Evolutionary conservation across 2,888 invertebrate genomes (phyloP).

Genomic region (Thysanoteuthis rhombus): DNA sequence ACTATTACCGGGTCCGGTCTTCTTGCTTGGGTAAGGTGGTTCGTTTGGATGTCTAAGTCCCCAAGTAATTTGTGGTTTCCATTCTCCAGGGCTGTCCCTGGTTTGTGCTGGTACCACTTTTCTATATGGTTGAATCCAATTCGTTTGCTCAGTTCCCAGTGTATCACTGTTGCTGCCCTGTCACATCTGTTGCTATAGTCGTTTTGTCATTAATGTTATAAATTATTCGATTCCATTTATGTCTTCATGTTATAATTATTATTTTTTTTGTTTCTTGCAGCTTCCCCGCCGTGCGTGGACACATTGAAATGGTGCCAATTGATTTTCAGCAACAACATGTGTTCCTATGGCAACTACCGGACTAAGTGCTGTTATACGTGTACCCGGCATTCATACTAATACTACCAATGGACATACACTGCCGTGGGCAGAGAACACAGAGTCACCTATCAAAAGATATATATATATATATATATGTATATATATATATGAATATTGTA

Average conservation of each 20-base stretch:
- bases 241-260: not conserved
- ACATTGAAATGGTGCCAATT: conserved; percentile 52
- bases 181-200: not conserved
- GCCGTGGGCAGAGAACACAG: not conserved
- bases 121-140: no score
- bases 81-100: no score
- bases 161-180: no score
- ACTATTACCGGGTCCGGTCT: no score
- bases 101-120: no score
- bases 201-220: not conserved
- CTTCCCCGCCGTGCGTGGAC: conserved; percentile 45
- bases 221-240: no score
- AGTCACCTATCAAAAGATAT: not conserved
- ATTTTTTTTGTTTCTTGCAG: not conserved
- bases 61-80: no score
- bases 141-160: no score
- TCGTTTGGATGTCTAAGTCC: no score
- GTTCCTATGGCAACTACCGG: conserved; percentile 53
- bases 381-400: not conserved
- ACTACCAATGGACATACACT: not conserved
- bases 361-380: conserved; percentile 54
- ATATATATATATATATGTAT: not conserved
- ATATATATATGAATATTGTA: not conserved
- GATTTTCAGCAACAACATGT: conserved; percentile 53
- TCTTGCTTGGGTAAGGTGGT: no score